Base-by-base conservation (phyloP, 2,113 vertebrate genomes). In the Calidris pugnax region DNA sequence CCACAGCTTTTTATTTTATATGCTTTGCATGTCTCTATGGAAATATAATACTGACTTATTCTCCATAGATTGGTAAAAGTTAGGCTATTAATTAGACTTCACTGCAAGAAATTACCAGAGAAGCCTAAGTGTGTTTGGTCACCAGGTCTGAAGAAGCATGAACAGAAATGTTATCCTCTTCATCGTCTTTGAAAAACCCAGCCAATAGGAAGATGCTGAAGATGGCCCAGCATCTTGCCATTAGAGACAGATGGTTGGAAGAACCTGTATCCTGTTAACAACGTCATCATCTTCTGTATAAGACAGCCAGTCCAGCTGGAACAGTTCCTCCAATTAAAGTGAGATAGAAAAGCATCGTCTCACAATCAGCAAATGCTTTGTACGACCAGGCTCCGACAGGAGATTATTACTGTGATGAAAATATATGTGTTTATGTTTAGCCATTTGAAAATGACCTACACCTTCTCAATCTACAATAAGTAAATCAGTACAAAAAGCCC, bases 191-290 rank as follows among this genome's bases (percentile, higher is more conserved):
- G 90, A 71, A 87, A 94, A 84, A 22, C 23, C 12, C 56, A 75
- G 43, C 21, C 55, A 59, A 59, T 7, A 37, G 48, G 43, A 84
- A 88, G 53, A 81, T 28, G 12, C 18, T 60, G 88, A 93, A 94
- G 83, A 79, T 26, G 81, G 56, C 15, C 75, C 62, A 84, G 23
- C 14, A 66, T 64, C 60, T 94, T 89, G 77, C 41, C 60, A 62
- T 89, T 96, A 91, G 43, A 82, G 41, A 50, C 92, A 95, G 95
- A 95, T 93, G 91, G 80, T 69, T 92, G 51, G 85, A 87, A 94
- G 68, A 86, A 53, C 76, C 77, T 57, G 32, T 79, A 79, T 89
- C 89, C 90, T 95, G 77, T 75, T 87, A 92, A 60, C 43, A 81
- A n/a, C 0, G 7, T 85, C 83, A 76, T 76, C 57, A 33, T 91